Evolutionary conservation across 2,113 vertebrate species (phyloP).

Genomic region (Dryoscopus gambensis): DNA sequence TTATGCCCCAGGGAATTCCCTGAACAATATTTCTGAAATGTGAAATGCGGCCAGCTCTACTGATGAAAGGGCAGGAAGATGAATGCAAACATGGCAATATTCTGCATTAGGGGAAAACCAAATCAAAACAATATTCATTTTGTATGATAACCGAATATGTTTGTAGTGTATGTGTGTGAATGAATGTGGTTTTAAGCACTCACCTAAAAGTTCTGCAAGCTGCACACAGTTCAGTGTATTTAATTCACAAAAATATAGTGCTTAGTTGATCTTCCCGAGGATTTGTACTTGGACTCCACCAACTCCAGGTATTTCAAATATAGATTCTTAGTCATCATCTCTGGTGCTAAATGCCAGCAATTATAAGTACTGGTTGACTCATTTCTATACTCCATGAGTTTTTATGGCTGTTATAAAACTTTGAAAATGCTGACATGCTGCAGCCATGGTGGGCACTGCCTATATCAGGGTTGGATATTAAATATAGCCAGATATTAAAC

Average conservation of each 20-base stretch:
- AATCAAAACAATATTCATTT: not conserved
- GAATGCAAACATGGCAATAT: not conserved
- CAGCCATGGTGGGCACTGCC: not conserved
- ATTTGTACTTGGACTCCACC: constrained; percentile 27
- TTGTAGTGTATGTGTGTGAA: not conserved
- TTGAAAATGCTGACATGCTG: constrained; percentile 30
- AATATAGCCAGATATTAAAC: constrained; percentile 5
- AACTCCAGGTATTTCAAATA: constrained; percentile 43
- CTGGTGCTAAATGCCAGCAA: constrained; percentile 33
- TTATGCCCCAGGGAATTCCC: not conserved
- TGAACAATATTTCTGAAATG: not conserved
- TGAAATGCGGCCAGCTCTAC: not conserved
- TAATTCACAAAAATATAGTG: not conserved
- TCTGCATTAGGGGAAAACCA: not conserved
- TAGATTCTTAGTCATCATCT: constrained; percentile 54
- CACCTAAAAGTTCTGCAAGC: not conserved
- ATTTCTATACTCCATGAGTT: constrained; percentile 16
- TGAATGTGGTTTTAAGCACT: not conserved
- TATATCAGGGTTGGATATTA: not conserved
- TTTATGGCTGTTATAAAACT: constrained; percentile 40
- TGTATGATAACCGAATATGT: not conserved
- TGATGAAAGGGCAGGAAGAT: not conserved
- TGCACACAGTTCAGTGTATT: not conserved
- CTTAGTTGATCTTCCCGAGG: not conserved
- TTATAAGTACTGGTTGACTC: constrained; percentile 55